phyloP scores from a whole-genome alignment of 2,888 invertebrate species.

The Lasioglossum pauxillum region DNA sequence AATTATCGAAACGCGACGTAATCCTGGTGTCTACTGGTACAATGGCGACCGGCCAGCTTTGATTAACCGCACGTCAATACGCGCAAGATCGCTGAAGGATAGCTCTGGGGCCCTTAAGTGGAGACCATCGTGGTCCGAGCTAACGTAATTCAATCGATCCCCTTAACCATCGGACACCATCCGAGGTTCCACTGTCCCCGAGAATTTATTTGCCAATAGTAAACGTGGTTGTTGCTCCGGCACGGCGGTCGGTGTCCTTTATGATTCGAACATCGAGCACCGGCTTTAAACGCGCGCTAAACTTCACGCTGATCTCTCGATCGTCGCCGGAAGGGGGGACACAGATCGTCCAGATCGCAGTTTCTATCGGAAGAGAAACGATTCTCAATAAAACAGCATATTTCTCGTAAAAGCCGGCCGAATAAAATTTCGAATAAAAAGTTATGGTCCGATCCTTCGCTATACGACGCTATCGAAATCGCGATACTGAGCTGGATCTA shows the following conservation, averaged over 20 bases:
- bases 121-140: conserved; percentile 50
- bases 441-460: conserved; percentile 32
- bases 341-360: conserved; percentile 11
- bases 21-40: conserved; percentile 33
- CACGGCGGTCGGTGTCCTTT: background rate
- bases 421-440: conserved; percentile 56
- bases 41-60: conserved; percentile 43
- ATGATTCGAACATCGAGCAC: background rate
- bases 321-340: background rate
- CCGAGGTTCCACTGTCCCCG: background rate
- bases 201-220: conserved; percentile 30
- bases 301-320: background rate
- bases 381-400: conserved; percentile 32
- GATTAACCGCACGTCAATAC: conserved; percentile 67
- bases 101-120: conserved; percentile 57
- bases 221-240: background rate
- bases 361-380: conserved; percentile 28
- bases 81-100: conserved; percentile 59
- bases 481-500: background rate
- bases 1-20: conserved; percentile 60
- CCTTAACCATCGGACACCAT: conserved; percentile 37
- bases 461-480: conserved; percentile 29
- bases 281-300: background rate
- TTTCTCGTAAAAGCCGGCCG: conserved; percentile 30
- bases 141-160: conserved; percentile 61